Base-by-base conservation (phyloP, 1,140 invertebrate genomes). In the Eufriesea mexicana region DNA sequence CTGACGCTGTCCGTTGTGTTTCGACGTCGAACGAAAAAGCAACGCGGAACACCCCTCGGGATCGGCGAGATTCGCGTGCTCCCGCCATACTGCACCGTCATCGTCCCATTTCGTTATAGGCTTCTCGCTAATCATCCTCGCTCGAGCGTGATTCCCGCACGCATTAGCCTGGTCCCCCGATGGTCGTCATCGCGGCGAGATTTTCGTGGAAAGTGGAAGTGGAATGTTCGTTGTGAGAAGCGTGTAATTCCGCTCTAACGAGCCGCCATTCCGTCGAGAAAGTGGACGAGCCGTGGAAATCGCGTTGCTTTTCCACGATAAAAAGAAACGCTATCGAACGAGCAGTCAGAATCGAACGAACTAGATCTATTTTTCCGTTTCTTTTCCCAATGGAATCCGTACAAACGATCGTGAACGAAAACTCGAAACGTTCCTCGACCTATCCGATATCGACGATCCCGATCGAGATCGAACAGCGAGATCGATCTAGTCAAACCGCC, bases 61-160 rank as follows among this genome's bases (percentile, higher is more conserved):
- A 45, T 68, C 23, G 20, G 14, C 14, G 42, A n/a, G 35, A 45
- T 9, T 68, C 23, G 49, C 67, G 62, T 66, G 62, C 9, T n/a
- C 10, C 25, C 20, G 7, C 20, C 28, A 8, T 7, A 12, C 25
- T 55, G 77, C 77, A 35, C 14, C 16, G 66, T 84, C 77, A 85
- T 54, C 82, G 66, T 84, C 72, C 77, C 23, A 72, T 84, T 84
- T 86, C 84, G 59, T 84, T 59, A 70, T 47, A 18, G 51, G 25
- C 61, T 28, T 12, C 35, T 42, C 9, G 62, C 9, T 42, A 42
- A 42, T 42, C 62, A 6, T 42, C 35, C 9, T 42, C 20, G 35
- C 18, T 28, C n/a, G 25, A 20, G 0, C 35, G 54, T 57, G 59
- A 85, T 85, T 72, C 28, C 12, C 10, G 16, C n/a, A 23, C 12